Evolutionary conservation across 2,888 invertebrate species (phyloP).

Genomic region (Monopis laevigella): DNA sequence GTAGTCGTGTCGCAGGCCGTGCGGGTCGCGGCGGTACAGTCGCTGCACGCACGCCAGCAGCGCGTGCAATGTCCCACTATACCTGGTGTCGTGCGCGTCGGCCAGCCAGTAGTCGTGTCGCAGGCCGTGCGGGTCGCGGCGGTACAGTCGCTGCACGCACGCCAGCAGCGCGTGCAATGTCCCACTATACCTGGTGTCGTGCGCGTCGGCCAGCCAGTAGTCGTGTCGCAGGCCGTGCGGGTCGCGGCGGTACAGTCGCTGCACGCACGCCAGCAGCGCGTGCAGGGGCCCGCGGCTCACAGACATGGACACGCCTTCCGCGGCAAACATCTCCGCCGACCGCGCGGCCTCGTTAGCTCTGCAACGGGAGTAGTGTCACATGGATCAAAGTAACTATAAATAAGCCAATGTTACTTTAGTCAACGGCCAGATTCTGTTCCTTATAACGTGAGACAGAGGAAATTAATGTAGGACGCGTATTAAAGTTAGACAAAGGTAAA

Average conservation of each 20-base stretch:
- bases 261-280: constrained; percentile 81
- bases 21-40: constrained; percentile 80
- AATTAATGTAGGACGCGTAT: too few species aligned
- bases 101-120: constrained; percentile 87
- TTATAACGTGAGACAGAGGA: too few species aligned
- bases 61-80: constrained; percentile 85
- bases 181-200: constrained; percentile 56
- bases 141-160: constrained; percentile 81
- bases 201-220: constrained; percentile 81
- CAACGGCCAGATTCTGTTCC: too few species aligned
- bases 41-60: constrained; percentile 81
- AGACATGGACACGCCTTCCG: constrained; percentile 81
- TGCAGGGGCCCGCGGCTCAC: constrained; percentile 78
- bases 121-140: constrained; percentile 76
- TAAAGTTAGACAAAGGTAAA: too few species aligned
- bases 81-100: too few species aligned
- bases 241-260: constrained; percentile 81
- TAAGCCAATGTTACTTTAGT: too few species aligned
- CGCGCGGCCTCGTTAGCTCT: constrained; percentile 90
- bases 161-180: constrained; percentile 87
- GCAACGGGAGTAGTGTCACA: constrained; percentile 1
- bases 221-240: constrained; percentile 78
- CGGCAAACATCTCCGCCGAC: constrained; percentile 76
- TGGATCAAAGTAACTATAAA: too few species aligned
- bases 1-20: constrained; percentile 80